These are phyloP conservation scores for Drosophila mettleri DNA, from an alignment of 2,888 invertebrate species.

Conservation along the genomic window DNA sequence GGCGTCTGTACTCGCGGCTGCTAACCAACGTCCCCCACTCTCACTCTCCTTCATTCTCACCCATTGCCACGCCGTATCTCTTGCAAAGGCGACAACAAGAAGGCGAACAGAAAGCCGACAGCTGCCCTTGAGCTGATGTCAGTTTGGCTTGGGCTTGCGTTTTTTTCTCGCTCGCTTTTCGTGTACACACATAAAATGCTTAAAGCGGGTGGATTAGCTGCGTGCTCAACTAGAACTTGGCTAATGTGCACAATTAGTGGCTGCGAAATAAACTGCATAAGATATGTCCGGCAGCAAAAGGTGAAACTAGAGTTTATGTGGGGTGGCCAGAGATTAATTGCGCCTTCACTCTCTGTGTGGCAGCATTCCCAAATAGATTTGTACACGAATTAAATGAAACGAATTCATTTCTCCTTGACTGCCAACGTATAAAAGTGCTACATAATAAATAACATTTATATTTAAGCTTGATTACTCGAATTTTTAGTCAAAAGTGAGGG, in stretches of 20 bases:
- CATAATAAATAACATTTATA: background rate
- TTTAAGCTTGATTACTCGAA: no score
- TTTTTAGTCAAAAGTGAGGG: no score
- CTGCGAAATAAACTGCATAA: slow-evolving; percentile 9
- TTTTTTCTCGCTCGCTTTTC: slow-evolving; percentile 20
- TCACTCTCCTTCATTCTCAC: background rate
- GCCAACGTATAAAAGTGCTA: background rate
- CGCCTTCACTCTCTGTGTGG: background rate
- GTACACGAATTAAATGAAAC: background rate
- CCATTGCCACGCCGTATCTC: background rate
- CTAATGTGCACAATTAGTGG: slow-evolving; percentile 18
- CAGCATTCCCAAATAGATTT: background rate
- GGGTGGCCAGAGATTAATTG: background rate
- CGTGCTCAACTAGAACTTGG: slow-evolving; percentile 25
- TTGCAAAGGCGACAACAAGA: slow-evolving; percentile 22
- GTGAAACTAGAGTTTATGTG: slow-evolving; percentile 4
- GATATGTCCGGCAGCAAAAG: background rate
- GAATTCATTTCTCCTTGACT: background rate
- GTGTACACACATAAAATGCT: slow-evolving; percentile 45
- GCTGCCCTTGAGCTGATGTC: slow-evolving; percentile 57
- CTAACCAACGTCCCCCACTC: background rate
- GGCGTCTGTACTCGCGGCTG: slow-evolving; percentile 20
- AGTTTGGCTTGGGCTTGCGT: slow-evolving; percentile 30
- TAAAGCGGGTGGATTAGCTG: slow-evolving; percentile 68
- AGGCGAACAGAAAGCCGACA: slow-evolving; percentile 32